Evolutionary conservation across 1,140 invertebrate species (phyloP), one percentile per base, ranked within the genome.

Genomic region (Neelides sp.): DNA sequence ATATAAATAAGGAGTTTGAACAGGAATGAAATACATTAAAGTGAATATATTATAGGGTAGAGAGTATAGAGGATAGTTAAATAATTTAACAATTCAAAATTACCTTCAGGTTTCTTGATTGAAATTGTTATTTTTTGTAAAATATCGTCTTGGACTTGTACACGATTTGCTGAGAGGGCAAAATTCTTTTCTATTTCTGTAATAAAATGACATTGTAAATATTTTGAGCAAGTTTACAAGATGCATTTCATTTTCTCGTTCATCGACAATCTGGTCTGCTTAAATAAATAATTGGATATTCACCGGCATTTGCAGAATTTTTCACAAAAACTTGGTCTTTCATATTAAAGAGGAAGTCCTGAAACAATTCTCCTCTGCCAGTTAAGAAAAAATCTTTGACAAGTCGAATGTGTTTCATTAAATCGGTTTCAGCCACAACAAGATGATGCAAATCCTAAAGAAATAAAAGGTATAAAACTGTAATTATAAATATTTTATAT

Each of bases 331-430:
- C n/a, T n/a, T n/a, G n/a, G n/a, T 20, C 17, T 36, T 42, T 45
- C 1, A 56, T 12, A 35, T 50, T 54, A 1, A 46, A 37, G 2
- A 60, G 52, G 34, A 60, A 60, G 17, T 52, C 55, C 35, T 60
- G 52, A 22, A 60, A 55, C 24, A 60, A 40, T 48, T 60, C 58
- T 13, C 58, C 58, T 35, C 58, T 22, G 10, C 58, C 54, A 17
- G 51, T 54, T 10, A 60, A 41, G 37, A 57, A 55, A 37, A 60
- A 60, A 22, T 60, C 58, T 50, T 60, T 60, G 2, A 60, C 28
- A n/a, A 60, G 57, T n/a, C 44, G 44, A 22, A 60, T 28, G 43
- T 60, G 58, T 27, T 53, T 57, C 0, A 30, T 37, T 8, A 60
- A 36, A 43, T 57, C 50, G 0, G 58, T 47, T 35, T 60, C 58